Evolutionary conservation across 2,888 invertebrate species (phyloP).

Genomic region (Lutraria lutraria): DNA sequence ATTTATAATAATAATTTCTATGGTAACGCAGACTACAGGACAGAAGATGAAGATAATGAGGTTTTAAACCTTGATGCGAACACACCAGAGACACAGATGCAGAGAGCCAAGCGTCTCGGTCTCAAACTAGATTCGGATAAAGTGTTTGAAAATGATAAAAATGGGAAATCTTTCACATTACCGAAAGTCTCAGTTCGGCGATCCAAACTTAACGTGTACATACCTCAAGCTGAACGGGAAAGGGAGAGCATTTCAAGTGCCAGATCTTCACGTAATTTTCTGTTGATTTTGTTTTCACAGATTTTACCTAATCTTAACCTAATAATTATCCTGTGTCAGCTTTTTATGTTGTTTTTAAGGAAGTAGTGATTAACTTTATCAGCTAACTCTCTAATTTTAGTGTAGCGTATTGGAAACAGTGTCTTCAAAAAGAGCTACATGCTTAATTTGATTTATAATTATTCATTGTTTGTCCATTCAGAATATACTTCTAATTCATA

Average conservation of each 20-base stretch:
- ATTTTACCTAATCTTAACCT: slow-evolving; percentile 9
- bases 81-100: slow-evolving; percentile 68
- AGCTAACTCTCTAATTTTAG: neutral
- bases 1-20: slow-evolving; percentile 30
- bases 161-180: slow-evolving; percentile 50
- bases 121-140: slow-evolving; percentile 60
- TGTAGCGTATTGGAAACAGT: too few relatives aligned
- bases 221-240: slow-evolving; percentile 67
- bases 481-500: too few relatives aligned
- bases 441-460: too few relatives aligned
- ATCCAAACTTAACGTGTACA: slow-evolving; percentile 65
- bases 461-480: too few relatives aligned
- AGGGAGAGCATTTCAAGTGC: slow-evolving; percentile 57
- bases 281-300: slow-evolving; percentile 6
- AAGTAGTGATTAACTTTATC: neutral
- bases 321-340: neutral
- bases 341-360: neutral
- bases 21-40: slow-evolving; percentile 36
- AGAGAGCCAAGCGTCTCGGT: slow-evolving; percentile 66
- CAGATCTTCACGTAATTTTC: slow-evolving; percentile 64
- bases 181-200: slow-evolving; percentile 53
- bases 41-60: slow-evolving; percentile 40
- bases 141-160: slow-evolving; percentile 61
- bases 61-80: slow-evolving; percentile 56
- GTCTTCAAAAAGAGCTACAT: too few relatives aligned